phyloP scores from a whole-genome alignment of 1,140 invertebrate species.

The Heterodera carotae region DNA sequence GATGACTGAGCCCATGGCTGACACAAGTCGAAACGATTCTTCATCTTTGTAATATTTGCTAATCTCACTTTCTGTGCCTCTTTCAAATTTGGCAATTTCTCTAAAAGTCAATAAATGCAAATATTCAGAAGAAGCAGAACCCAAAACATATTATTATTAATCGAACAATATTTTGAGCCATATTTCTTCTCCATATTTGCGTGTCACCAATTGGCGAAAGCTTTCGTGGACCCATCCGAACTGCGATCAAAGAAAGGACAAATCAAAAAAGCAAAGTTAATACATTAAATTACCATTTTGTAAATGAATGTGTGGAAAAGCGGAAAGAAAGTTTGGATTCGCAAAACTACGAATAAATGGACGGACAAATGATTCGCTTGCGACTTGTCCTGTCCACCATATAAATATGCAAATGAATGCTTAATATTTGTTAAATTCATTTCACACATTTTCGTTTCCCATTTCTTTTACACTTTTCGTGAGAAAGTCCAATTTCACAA shows the following conservation, averaged over 20 bases:
- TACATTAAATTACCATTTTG: no score
- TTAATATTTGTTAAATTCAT: no score
- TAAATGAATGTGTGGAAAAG: no score
- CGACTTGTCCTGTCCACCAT: no score
- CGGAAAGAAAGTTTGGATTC: no score
- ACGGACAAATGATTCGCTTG: no score
- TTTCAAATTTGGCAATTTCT: constrained; percentile 65
- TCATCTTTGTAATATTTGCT: constrained; percentile 61
- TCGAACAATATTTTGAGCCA: constrained; percentile 63
- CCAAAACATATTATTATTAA: not conserved
- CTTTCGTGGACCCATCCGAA: constrained; percentile 65
- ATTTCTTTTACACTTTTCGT: no score
- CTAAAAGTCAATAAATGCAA: constrained; percentile 42
- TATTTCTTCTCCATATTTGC: constrained; percentile 61
- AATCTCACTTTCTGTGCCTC: constrained; percentile 62
- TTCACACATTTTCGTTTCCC: no score
- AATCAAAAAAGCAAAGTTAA: no score
- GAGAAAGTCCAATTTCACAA: no score
- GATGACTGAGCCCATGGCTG: constrained; percentile 59
- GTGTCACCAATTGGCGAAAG: constrained; percentile 61
- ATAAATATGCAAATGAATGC: no score
- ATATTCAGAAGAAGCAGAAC: constrained; percentile 31
- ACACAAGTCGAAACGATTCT: constrained; percentile 59
- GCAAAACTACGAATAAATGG: no score
- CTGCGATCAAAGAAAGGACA: constrained; percentile 24